Conservation (phyloP, 2,113 vertebrate species). For the Terrapene triunguis region DNA sequence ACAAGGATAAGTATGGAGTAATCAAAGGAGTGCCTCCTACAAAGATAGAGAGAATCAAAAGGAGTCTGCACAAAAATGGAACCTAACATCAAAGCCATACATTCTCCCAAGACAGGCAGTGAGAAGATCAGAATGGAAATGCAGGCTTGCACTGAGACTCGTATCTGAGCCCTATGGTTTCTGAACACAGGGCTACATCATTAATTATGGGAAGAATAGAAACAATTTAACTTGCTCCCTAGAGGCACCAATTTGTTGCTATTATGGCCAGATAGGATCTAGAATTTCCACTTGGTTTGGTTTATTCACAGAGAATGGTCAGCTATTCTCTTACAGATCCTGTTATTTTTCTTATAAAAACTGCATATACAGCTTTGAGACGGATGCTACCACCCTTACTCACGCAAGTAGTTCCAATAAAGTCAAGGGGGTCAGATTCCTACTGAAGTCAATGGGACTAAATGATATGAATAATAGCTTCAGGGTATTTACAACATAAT, state of each 20-base stretch:
- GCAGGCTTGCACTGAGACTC: not conserved
- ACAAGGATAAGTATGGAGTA: not conserved
- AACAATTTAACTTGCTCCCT: not conserved
- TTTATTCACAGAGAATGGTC: rapidly evolving
- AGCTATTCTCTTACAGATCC: not conserved
- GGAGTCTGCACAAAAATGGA: not conserved
- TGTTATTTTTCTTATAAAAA: not conserved
- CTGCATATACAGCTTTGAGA: rapidly evolving
- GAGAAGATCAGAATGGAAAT: not conserved
- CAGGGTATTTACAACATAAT: not conserved
- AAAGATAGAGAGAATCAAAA: conserved; percentile 12
- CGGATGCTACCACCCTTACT: rapidly evolving
- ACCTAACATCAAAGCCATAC: not conserved
- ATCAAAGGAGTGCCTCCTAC: conserved; percentile 26
- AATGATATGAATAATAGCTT: rapidly evolving
- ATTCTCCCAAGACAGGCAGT: not conserved
- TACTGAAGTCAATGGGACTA: rapidly evolving
- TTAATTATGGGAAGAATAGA: not conserved
- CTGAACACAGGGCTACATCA: not conserved
- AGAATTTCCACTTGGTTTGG: rapidly evolving
- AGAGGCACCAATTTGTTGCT: not conserved
- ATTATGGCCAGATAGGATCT: not conserved
- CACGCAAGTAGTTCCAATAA: rapidly evolving
- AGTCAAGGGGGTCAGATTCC: not conserved
- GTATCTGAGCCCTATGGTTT: rapidly evolving